Conservation (phyloP, 2,113 vertebrate species). For the Scartelaos histophorus region DNA sequence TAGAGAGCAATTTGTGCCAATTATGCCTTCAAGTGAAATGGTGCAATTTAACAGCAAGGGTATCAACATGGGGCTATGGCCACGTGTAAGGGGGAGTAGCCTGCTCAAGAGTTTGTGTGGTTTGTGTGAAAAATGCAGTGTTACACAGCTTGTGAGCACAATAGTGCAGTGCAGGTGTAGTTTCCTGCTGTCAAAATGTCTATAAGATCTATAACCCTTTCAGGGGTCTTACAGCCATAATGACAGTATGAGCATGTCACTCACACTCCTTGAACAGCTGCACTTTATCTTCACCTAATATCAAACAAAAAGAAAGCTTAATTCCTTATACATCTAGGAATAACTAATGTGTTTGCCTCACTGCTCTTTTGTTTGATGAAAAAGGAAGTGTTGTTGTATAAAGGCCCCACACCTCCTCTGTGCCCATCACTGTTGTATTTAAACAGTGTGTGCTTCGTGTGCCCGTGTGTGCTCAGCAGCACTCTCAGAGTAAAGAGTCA, state of each 20-base stretch:
- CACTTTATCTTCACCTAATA: conserved; percentile 9
- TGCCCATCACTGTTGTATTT: conserved; percentile 76
- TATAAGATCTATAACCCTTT: conserved; percentile 58
- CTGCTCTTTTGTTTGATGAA: conserved; percentile 64
- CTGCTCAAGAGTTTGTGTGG: conserved; percentile 61
- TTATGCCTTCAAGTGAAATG: conserved; percentile 82
- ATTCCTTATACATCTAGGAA: conserved; percentile 19
- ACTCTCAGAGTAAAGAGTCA: conserved; percentile 74
- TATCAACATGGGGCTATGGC: conserved; percentile 80
- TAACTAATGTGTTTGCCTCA: conserved; percentile 63
- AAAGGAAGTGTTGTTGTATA: conserved; percentile 66
- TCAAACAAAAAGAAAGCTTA: conserved; percentile 7
- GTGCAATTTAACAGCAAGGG: conserved; percentile 83
- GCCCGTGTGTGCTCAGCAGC: conserved; percentile 69
- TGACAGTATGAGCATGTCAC: conserved; percentile 31
- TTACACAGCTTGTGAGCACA: conserved; percentile 55
- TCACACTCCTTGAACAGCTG: conserved; percentile 9
- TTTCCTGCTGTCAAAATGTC: conserved; percentile 77
- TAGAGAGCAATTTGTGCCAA: conserved; percentile 84
- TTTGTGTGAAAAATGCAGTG: conserved; percentile 33
- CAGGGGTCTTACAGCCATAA: conserved; percentile 34
- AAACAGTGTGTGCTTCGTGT: conserved; percentile 57
- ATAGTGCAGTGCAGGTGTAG: conserved; percentile 76
- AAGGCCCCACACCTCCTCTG: conserved; percentile 67
- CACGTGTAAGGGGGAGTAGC: conserved; percentile 80